A percentile compares a stretch with the other conserved stretches of the same genome.
phyloP scores from a whole-genome alignment of 2,888 invertebrate species.

The Cataglyphis livida region DNA sequence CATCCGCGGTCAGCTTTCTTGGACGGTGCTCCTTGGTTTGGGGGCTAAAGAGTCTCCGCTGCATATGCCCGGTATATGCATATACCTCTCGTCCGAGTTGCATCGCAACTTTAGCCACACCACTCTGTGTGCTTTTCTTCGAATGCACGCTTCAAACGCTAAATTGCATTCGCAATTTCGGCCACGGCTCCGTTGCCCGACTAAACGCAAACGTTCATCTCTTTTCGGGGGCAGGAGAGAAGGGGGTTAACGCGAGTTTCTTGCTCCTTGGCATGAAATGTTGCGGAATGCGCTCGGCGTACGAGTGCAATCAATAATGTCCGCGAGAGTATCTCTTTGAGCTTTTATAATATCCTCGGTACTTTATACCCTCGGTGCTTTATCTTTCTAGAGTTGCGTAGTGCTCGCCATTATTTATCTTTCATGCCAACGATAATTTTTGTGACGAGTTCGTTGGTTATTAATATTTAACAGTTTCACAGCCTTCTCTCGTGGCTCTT shows the following conservation, averaged over 20 bases:
- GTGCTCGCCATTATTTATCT: neutral
- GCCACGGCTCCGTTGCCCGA: conserved; percentile 8
- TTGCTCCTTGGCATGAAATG: conserved; percentile 37
- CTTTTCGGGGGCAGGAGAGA: conserved; percentile 5
- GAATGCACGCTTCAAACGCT: conserved; percentile 40
- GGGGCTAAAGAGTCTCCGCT: neutral
- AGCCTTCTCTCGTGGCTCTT: neutral
- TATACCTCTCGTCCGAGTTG: conserved; percentile 10
- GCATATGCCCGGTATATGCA: conserved; percentile 8
- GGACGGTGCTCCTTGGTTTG: conserved; percentile 37
- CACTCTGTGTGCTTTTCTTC: conserved; percentile 45
- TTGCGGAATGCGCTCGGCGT: conserved; percentile 30
- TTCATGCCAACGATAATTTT: neutral
- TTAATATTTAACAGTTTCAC: neutral
- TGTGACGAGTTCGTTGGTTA: neutral
- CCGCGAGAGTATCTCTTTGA: conserved; percentile 33
- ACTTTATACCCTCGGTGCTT: neutral
- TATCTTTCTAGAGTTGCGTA: neutral
- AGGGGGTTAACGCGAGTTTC: conserved; percentile 44
- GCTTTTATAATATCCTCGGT: conserved; percentile 3
- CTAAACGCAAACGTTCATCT: conserved; percentile 43
- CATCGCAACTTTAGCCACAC: conserved; percentile 15
- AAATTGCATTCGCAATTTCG: conserved; percentile 50
- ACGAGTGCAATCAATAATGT: conserved; percentile 42
- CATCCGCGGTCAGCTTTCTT: conserved; percentile 24